Base-by-base conservation (phyloP, 2,113 vertebrate genomes). In the Bujurquina vittata region DNA sequence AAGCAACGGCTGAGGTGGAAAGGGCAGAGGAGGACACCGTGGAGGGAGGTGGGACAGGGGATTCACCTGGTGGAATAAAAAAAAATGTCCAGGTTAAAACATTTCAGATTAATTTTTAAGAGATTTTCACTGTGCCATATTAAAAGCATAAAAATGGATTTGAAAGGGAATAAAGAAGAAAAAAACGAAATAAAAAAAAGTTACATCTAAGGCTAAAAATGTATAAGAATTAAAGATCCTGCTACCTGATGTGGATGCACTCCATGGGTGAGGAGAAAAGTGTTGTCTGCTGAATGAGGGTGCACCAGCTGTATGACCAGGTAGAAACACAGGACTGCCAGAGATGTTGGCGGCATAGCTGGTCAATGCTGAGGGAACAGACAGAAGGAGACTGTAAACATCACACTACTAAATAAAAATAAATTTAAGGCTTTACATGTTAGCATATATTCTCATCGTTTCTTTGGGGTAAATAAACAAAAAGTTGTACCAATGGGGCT, bases 191-290 rank as follows among this genome's bases (percentile, higher is more conserved):
- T n/a, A n/a, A 63, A 23, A 65, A 40, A 4, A n/a, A 17, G 26
- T 0, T 52, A 31, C 46, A 72, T 72, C 49, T 72, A 26, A 80
- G 63, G 23, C 12, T 4, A 8, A 63, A 55, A 54, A 55, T 15
- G 5, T 29, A 3, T 22, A 60, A 23, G 6, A 77, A 4, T 35
- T 7, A 1, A 35, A 56, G 26, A 43, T 52, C 11, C 18, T 4
- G 5, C 20, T 97, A 99, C 98, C 98, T 96, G 98, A 97, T 88
- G 97, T 97, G 95, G 98, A 97, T 90, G 98, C 96, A 91, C 97
- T 99, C 98, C 98, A 99, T 93, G 98, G 98, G 92, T 99, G 98
- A 89, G 98, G 98, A 85, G 98, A 99, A 96, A 99, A 99, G 97
- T 99, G 98, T 95, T 99, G 98, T 95, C 98, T 97, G 96, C 96